Conservation (phyloP, 2,113 vertebrate species). For the Leptobrachium leishanense region DNA sequence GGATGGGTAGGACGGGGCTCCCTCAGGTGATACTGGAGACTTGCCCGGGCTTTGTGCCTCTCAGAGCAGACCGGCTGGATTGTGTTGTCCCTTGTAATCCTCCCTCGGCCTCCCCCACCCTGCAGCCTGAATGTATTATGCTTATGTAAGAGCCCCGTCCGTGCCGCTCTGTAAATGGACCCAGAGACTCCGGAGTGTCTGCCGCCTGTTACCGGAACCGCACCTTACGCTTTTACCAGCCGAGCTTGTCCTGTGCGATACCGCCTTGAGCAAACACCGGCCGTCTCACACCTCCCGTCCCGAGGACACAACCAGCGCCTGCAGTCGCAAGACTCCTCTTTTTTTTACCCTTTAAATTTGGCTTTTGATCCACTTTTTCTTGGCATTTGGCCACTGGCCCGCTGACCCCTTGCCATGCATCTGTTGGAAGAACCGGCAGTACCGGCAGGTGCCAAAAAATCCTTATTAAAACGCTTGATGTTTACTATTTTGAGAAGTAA, state of each 20-base stretch:
- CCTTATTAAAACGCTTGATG: background rate
- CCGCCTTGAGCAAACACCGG: background rate
- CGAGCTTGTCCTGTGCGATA: background rate
- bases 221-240: background rate
- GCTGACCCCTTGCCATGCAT: background rate
- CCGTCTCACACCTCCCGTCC: background rate
- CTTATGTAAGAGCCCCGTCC: constrained; percentile 12
- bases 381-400: background rate
- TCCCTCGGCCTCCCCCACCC: background rate
- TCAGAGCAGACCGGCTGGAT: background rate
- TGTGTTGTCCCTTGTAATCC: constrained; percentile 18
- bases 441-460: constrained; percentile 5
- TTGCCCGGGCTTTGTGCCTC: background rate
- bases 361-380: background rate
- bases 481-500: too few species aligned
- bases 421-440: constrained; percentile 5
- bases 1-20: background rate
- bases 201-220: background rate
- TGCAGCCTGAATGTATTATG: background rate
- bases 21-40: constrained; percentile 6
- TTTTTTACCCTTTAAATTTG: too few species aligned
- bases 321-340: too few species aligned
- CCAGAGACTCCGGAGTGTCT: background rate
- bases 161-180: background rate
- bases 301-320: too few species aligned